Evolutionary conservation across 2,113 vertebrate species (phyloP).

Genomic region (Isurus oxyrinchus): DNA sequence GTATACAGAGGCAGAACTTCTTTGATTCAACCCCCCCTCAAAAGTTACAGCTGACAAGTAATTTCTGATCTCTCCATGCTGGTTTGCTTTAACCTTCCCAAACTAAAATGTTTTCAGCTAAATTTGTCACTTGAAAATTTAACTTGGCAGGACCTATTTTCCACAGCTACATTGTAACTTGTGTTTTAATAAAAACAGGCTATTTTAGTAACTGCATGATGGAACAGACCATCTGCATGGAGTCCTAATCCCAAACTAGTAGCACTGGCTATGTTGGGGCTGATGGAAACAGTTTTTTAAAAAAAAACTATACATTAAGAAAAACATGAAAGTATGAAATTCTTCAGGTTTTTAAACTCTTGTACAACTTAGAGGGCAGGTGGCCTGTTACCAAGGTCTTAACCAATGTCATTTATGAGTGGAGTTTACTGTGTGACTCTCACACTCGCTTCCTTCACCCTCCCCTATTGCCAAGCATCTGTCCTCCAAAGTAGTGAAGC

Average conservation of each 20-base stretch:
- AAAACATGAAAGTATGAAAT: neutral
- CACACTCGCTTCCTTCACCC: neutral
- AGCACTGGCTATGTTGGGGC: neutral
- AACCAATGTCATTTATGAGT: neutral
- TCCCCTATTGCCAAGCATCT: neutral
- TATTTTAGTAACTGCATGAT: neutral
- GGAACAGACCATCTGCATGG: neutral
- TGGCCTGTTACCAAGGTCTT: neutral
- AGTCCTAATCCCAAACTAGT: neutral
- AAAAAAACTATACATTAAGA: neutral
- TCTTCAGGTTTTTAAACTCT: neutral
- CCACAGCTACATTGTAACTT: neutral
- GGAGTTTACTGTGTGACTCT: neutral
- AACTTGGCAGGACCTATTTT: neutral
- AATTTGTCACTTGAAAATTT: neutral
- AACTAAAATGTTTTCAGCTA: neutral
- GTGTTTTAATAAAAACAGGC: neutral
- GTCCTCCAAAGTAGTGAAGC: neutral
- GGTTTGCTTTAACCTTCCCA: neutral
- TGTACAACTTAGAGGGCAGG: neutral
- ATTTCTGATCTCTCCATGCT: neutral
- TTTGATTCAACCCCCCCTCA: neutral
- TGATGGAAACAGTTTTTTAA: neutral
- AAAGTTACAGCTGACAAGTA: neutral
- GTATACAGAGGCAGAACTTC: neutral